phyloP scores from a whole-genome alignment of 2,113 vertebrate genomes.

The Corythornis vintsioides region DNA sequence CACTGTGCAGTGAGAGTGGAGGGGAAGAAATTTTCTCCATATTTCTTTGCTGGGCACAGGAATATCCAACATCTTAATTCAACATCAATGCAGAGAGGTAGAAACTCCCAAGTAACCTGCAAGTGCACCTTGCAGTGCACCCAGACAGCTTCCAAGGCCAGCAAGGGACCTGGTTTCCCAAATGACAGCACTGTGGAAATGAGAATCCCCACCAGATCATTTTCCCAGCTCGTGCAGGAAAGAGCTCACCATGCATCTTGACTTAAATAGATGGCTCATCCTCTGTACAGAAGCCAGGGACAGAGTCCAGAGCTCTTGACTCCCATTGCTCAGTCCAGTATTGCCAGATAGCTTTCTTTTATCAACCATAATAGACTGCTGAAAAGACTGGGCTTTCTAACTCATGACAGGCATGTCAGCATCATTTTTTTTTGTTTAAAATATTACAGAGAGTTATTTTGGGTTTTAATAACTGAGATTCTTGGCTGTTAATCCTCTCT shows the following conservation, averaged over 20 bases:
- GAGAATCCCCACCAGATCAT: not conserved
- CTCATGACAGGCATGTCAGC: conserved; percentile 47
- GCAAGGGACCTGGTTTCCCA: not conserved
- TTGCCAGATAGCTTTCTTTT: conserved; percentile 9
- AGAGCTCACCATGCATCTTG: not conserved
- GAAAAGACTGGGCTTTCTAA: conserved; percentile 67
- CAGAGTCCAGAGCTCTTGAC: conserved; percentile 23
- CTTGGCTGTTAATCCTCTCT: not conserved
- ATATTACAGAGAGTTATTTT: not conserved
- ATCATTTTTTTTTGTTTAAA: conserved; percentile 60
- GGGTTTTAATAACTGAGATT: not conserved
- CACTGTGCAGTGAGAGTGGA: not conserved
- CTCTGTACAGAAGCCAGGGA: conserved; percentile 41
- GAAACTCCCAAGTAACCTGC: not conserved
- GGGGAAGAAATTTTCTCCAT: not conserved
- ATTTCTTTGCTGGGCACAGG: not conserved
- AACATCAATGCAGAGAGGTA: not conserved
- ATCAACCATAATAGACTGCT: conserved; percentile 63
- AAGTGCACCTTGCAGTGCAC: not conserved
- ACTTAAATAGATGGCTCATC: conserved; percentile 37
- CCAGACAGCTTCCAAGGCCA: not conserved
- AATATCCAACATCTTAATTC: not conserved
- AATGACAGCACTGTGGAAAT: not conserved
- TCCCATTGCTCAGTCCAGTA: conserved; percentile 31
- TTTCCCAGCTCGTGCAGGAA: conserved; percentile 4